Base-by-base conservation (phyloP, 2,888 invertebrate genomes). In the Iphiclides podalirius region DNA sequence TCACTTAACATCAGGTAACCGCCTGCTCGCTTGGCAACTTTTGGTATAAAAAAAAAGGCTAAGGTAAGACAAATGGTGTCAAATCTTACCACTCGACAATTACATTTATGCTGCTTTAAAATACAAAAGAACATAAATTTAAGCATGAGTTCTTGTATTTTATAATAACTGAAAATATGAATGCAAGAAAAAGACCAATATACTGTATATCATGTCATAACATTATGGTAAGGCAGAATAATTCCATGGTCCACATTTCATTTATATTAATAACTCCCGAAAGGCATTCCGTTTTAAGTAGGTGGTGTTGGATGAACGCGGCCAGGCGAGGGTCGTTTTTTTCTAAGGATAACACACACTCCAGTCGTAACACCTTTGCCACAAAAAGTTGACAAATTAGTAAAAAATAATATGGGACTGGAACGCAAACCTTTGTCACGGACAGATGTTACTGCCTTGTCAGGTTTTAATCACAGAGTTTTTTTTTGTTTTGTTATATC, bases 311-410 rank as follows among this genome's bases (percentile, higher is more conserved):
- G 12, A 34, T 13, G 15, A 44, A 38, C 46, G 37, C 34, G 33
- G 50, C 33, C n/a, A n/a, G n/a, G n/a, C n/a, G n/a, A 20, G 20
- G 3, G 20, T 20, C 20, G 20, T 31, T 52, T 55, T 53, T 54
- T 49, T 57, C 1, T 35, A 35, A 54, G 52, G 39, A 52, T 57
- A 53, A 58, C 54, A 58, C 15, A 11, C 13, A 17, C 17, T 28
- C 39, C 23, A n/a, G 36, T 35, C 33, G 44, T 44, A 44, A 50
- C 49, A 50, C 49, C 44, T 50, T 44, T 40, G 34, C 16, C 44
- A 52, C 36, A 74, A 72, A 74, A 76, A 71, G 62, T 61, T 73
- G 72, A 78, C 73, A 77, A 77, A 77, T 76, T 69, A 69, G 56
- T 52, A 52, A 58, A 59, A 64, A 72, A 70, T 66, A 64, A 66